Evolutionary conservation across 53 echinoderm and acorn worm species (phyloP).

Genomic region (Zoroaster sp.): DNA sequence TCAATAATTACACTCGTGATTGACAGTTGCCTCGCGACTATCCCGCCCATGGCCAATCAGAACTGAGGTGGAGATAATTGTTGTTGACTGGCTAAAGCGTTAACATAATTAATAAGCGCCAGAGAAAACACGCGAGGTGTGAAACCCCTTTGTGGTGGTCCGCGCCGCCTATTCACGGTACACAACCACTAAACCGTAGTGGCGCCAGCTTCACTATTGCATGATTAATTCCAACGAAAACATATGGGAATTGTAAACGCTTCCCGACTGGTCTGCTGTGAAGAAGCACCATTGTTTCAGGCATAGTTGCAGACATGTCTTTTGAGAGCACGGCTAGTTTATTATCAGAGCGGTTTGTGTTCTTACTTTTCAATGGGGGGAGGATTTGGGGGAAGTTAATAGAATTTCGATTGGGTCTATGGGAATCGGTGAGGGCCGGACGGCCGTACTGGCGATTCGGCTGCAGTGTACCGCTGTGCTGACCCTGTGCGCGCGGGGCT

Average conservation of each 20-base stretch:
- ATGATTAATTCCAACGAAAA: constrained; percentile 85
- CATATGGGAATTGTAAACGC: constrained; percentile 56
- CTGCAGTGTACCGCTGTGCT: constrained; percentile 21
- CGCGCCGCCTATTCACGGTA: constrained; percentile 79
- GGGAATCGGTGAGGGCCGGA: background rate
- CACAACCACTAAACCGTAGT: constrained; percentile 72
- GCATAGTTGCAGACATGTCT: constrained; percentile 4
- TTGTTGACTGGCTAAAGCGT: constrained; percentile 99
- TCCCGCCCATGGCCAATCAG: constrained; percentile 80
- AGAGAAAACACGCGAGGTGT: constrained; percentile 98
- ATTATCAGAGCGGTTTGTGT: background rate
- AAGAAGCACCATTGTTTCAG: constrained; percentile 48
- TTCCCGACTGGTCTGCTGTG: background rate
- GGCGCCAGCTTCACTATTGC: constrained; percentile 82
- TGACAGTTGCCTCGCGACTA: constrained; percentile 67
- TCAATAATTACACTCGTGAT: constrained; percentile 78
- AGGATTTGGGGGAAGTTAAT: constrained; percentile 59
- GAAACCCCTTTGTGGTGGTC: constrained; percentile 77
- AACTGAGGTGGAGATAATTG: constrained; percentile 84
- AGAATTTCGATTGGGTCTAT: constrained; percentile 67
- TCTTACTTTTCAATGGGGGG: background rate
- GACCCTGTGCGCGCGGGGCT: background rate
- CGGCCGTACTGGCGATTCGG: constrained; percentile 10
- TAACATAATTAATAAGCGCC: constrained; percentile 99
- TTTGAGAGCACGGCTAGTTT: background rate